Conservation (phyloP, 2,888 invertebrate species). For the Ochlodes sylvanus region DNA sequence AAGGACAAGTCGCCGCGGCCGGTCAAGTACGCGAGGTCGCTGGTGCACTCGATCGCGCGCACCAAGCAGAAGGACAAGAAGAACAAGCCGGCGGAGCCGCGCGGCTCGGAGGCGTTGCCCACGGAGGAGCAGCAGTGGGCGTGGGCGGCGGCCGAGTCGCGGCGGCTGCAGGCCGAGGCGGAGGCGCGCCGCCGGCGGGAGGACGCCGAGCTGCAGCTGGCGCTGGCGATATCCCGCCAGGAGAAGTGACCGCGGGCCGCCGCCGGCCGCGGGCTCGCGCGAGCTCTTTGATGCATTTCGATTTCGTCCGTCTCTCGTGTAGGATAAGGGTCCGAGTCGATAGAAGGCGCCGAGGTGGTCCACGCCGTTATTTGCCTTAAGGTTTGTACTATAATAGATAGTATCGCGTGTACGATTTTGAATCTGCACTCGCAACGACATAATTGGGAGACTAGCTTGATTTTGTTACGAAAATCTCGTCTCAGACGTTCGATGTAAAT, state of each 20-base stretch:
- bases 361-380: not conserved
- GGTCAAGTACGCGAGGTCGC: constrained; percentile 75
- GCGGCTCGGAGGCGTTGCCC: constrained; percentile 62
- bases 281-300: constrained; percentile 31
- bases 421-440: not conserved
- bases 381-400: not conserved
- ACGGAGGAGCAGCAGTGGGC: constrained; percentile 89
- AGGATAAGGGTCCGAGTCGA: constrained; percentile 14
- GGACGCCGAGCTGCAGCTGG: constrained; percentile 90
- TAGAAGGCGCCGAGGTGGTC: not conserved
- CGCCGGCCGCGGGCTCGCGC: constrained; percentile 9
- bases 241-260: constrained; percentile 70
- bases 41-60: constrained; percentile 77
- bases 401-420: constrained; percentile 4
- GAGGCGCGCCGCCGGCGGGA: constrained; percentile 86
- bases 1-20: constrained; percentile 80
- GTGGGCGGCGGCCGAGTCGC: constrained; percentile 90
- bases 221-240: constrained; percentile 87
- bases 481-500: constrained; percentile 20
- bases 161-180: constrained; percentile 86
- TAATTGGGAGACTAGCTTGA: constrained; percentile 39
- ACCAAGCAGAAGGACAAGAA: constrained; percentile 70
- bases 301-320: constrained; percentile 36
- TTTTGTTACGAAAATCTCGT: constrained; percentile 38
- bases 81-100: constrained; percentile 53